phyloP scores from a whole-genome alignment of 2,888 invertebrate genomes.

The Apotomis capreana region DNA sequence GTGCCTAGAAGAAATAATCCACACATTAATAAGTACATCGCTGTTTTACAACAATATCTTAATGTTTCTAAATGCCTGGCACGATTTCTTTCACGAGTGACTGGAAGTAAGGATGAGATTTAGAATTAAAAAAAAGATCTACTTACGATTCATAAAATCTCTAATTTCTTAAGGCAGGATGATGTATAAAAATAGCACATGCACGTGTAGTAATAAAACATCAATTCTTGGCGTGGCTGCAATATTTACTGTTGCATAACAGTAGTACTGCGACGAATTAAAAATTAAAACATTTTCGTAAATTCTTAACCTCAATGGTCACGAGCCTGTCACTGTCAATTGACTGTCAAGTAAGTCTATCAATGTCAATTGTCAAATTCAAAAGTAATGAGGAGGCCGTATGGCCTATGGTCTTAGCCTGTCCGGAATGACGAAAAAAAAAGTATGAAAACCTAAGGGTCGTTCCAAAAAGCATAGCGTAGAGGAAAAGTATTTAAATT shows the following conservation, averaged over 20 bases:
- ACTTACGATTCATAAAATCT: constrained; percentile 23
- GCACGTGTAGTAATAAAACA: constrained; percentile 20
- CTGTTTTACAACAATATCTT: constrained; percentile 53
- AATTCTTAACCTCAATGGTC: constrained; percentile 39
- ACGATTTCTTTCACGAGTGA: not conserved
- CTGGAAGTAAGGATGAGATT: not conserved
- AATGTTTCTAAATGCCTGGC: not conserved
- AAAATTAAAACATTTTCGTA: constrained; percentile 37
- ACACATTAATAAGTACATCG: constrained; percentile 25
- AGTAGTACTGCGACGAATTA: constrained; percentile 27
- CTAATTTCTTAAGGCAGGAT: constrained; percentile 4
- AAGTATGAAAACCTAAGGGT: too few species aligned
- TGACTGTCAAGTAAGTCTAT: constrained; percentile 1
- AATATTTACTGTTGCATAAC: constrained; percentile 36
- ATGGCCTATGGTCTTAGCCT: too few species aligned
- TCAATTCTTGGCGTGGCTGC: constrained; percentile 23
- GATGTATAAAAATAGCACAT: constrained; percentile 18
- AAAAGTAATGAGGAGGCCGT: not conserved
- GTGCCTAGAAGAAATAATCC: constrained; percentile 63
- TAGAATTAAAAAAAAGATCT: not conserved
- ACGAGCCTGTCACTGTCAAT: constrained; percentile 33
- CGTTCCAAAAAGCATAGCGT: too few species aligned
- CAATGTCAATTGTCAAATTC: constrained; percentile 28
- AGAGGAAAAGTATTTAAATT: too few species aligned
- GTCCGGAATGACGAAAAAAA: too few species aligned